Evolutionary conservation across 1,140 invertebrate genomes (phyloP), one percentile per base, ranked within the genome.

Genomic region (Sitophilus oryzae): DNA sequence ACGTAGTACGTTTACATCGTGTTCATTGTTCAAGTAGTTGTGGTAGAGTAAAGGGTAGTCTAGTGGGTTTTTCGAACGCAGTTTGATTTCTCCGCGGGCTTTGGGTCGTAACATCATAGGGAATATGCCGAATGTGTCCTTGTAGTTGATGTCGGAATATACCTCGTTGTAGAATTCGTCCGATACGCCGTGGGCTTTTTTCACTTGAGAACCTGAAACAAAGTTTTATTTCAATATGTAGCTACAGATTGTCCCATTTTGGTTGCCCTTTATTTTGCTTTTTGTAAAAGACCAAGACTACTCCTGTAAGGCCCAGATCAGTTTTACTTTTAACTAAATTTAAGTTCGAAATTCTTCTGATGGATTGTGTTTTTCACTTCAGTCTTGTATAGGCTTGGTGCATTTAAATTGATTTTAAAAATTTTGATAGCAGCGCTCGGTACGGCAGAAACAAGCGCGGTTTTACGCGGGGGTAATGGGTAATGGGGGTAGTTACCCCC

Each of bases 81-180:
- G 68, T 60, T 82, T 83, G 0, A 96, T 81, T 53, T 78, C 81
- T 0, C 92, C 92, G n/a, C 80, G 73, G 35, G 90, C 91, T 63
- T 89, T 86, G 0, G 92, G 91, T 0, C 92, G 75, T 38, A 95
- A 66, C 76, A 92, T 86, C 85, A 91, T 91, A 0, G 89, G 89
- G 56, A 90, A 89, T 1, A 90, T 77, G 1, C 85, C 85, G 55
- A 86, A 89, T 0, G 87, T 81, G 58, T 90, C 88, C 21, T 75
- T 77, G 59, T 83, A 83, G 41, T 81, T 85, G 1, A 91, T 79
- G 43, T 81, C 76, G 0, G 74, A 71, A 58, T 82, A 88, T 0
- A 87, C 80, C 61, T 86, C 81, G 43, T 88, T 78, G 64, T 89
- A 90, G 65, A 89, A 90, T 35, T 87, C 83, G 48, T 90, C 82